Conservation (phyloP, 2,113 vertebrate species). For the Girardinichthys multiradiatus region DNA sequence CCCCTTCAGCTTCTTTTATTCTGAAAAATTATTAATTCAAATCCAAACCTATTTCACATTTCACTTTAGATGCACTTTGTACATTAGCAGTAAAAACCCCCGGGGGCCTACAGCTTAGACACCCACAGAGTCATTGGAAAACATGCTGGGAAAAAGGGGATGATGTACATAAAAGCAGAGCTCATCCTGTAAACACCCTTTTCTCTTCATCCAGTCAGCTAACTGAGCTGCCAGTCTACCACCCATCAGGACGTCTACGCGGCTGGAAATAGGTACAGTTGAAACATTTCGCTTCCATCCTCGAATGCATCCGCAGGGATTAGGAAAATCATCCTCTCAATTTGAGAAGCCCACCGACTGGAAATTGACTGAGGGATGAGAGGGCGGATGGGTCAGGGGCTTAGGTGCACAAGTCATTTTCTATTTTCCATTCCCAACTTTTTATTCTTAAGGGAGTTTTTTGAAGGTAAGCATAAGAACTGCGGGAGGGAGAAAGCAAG, state of each 20-base stretch:
- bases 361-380: constrained; percentile 58
- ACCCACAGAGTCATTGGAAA: constrained; percentile 36
- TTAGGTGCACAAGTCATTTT: constrained; percentile 45
- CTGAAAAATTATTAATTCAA: constrained; percentile 27
- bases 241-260: constrained; percentile 20
- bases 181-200: constrained; percentile 57
- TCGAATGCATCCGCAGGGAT: constrained; percentile 54
- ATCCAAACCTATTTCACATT: constrained; percentile 45
- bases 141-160: constrained; percentile 43
- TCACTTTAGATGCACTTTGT: constrained; percentile 50
- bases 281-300: constrained; percentile 31
- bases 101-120: constrained; percentile 26
- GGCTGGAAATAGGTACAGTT: constrained; percentile 15
- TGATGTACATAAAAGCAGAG: constrained; percentile 45
- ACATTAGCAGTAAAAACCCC: constrained; percentile 30
- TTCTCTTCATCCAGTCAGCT: constrained; percentile 34
- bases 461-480: constrained; percentile 30
- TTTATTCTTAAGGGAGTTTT: constrained; percentile 50
- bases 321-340: constrained; percentile 67
- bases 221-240: constrained; percentile 21
- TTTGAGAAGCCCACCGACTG: constrained; percentile 29
- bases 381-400: constrained; percentile 35
- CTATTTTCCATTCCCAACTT: constrained; percentile 44
- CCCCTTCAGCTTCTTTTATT: constrained; percentile 36
- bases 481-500: not conserved